Evolutionary conservation across 2,888 invertebrate species (phyloP).

Genomic region (Ashinkailepas kermadecensis): DNA sequence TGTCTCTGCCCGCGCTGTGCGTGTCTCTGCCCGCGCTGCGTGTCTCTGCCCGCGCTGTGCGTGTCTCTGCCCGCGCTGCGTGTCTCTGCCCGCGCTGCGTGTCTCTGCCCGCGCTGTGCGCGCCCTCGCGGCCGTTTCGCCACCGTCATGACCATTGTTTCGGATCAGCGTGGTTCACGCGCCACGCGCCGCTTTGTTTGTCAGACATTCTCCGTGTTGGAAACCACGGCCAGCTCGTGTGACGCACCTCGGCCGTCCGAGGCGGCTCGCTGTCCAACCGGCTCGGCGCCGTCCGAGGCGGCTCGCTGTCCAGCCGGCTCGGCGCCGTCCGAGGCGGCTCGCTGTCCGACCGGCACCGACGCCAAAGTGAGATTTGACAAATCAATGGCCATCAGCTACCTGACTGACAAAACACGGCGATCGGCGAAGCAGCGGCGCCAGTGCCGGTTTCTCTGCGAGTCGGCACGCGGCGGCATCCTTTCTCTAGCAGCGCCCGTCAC

Average conservation of each 20-base stretch:
- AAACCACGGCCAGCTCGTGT: neutral
- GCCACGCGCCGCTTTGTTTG: neutral
- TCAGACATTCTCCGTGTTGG: neutral
- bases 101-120: too few relatives aligned
- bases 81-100: too few relatives aligned
- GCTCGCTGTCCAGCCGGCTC: neutral
- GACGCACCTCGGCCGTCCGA: too few relatives aligned
- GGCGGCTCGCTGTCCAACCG: too few relatives aligned
- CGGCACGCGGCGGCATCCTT: too few relatives aligned
- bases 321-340: neutral
- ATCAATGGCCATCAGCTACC: neutral
- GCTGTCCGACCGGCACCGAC: neutral
- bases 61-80: too few relatives aligned
- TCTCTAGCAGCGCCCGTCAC: too few relatives aligned
- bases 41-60: too few relatives aligned
- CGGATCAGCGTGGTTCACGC: neutral
- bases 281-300: too few relatives aligned
- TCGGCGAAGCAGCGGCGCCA: neutral
- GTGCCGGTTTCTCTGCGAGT: neutral
- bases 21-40: too few relatives aligned
- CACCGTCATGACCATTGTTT: neutral
- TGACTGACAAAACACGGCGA: neutral
- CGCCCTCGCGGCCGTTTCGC: neutral
- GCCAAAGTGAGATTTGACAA: neutral
- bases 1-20: too few relatives aligned